Base-by-base conservation (phyloP, 2,797 vertebrate species). In the Linurgus olivaceus region DNA sequence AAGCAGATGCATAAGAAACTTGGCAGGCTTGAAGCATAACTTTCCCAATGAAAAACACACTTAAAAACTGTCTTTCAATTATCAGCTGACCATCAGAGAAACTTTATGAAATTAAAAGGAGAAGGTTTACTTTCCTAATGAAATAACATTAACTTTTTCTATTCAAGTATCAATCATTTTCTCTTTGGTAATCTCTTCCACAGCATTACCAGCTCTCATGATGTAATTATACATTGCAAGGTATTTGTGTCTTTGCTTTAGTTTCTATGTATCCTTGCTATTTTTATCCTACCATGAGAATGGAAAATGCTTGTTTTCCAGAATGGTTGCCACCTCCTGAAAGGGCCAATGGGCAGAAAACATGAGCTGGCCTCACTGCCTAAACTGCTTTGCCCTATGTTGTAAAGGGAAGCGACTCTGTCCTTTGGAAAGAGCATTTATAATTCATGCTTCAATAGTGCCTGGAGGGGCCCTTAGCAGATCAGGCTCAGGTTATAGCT, bases 401-500 rank as follows among this genome's bases (percentile, higher is more conserved):
- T 66, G 51, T 37, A 75, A 65, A 61, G n/a, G 26, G 31, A 86
- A 84, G 19, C 0, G 0, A 28, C 20, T 3, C 31, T 17, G 6
- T 57, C 82, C 58, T 83, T 77, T 51, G 85, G 62, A 91, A 91
- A 88, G 8, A 42, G 23, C 14, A 40, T 90, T 83, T 62, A 62
- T 90, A 80, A 90, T 90, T 90, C 70, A 77, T 47, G 66, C 51
- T 83, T 73, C 38, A 68, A 5, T 8, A 81, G 65, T 75, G 82
- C 76, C 61, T 61, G 42, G 79, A 83, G 79, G 57, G n/a, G 12
- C 48, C 48, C 54, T 59, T 21, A 77, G 48, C 37, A 78, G 47
- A 61, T 1, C 74, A 35, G 42, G n/a, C 42, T 93, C 58, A 52
- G 61, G 70, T n/a, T 90, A 42, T 80, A 77, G 37, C 31, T 65